phyloP scores from a whole-genome alignment of 2,888 invertebrate genomes.

The Carabus problematicus region DNA sequence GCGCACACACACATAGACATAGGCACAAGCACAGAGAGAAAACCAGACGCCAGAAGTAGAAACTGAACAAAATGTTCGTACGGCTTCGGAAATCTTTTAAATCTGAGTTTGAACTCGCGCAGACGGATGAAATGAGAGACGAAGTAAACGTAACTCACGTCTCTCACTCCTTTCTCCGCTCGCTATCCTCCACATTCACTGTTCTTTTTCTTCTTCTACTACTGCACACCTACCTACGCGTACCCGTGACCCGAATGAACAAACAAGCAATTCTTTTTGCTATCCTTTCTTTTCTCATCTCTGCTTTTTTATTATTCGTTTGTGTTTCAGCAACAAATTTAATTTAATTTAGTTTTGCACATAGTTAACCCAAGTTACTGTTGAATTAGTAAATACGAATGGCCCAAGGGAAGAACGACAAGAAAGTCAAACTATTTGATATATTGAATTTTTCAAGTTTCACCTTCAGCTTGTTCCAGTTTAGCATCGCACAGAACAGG shows the following conservation, averaged over 20 bases:
- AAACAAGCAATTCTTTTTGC: constrained; percentile 19
- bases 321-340: constrained; percentile 29
- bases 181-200: not conserved
- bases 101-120: constrained; percentile 27
- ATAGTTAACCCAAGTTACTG: constrained; percentile 9
- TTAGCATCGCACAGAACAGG: constrained; percentile 10
- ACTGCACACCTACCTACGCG: too few relatives aligned
- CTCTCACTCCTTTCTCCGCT: constrained; percentile 3
- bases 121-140: constrained; percentile 21
- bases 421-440: not conserved
- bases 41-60: constrained; percentile 8
- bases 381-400: constrained; percentile 8
- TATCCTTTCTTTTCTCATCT: not conserved
- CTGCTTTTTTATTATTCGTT: constrained; percentile 23
- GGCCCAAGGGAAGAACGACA: too few relatives aligned
- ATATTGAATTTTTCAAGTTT: not conserved
- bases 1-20: too few relatives aligned
- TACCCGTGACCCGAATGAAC: too few relatives aligned
- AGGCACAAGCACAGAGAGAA: too few relatives aligned
- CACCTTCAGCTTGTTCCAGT: not conserved
- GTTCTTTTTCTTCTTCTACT: too few relatives aligned
- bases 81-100: constrained; percentile 31
- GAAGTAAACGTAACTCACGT: not conserved
- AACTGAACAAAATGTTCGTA: constrained; percentile 13
- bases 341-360: constrained; percentile 15